Evolutionary conservation across 2,113 vertebrate genomes (phyloP).

Genomic region (Lampris incognitus): DNA sequence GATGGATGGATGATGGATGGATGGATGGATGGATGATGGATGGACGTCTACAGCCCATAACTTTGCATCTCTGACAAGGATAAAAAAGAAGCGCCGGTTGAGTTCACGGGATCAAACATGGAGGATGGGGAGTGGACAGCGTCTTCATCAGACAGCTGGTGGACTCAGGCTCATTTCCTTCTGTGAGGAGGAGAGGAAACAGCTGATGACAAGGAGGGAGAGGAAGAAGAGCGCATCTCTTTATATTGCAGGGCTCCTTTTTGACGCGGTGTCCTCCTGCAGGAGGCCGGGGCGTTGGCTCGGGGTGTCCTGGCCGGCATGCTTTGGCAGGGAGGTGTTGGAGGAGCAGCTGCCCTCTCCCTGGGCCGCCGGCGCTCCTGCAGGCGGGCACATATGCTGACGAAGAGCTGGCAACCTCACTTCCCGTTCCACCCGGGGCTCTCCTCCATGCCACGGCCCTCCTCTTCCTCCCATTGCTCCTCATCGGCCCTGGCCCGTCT

Average conservation of each 20-base stretch:
- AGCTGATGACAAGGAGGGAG: neutral
- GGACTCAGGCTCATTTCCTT: too few species aligned
- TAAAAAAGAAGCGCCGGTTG: neutral
- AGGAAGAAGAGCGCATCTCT: neutral
- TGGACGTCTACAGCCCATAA: too few species aligned
- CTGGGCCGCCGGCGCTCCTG: slow-evolving; percentile 69
- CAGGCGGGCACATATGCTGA: slow-evolving; percentile 80
- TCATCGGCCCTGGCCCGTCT: neutral
- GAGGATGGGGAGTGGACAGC: too few species aligned
- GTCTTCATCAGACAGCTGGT: neutral
- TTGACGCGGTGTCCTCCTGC: slow-evolving; percentile 51
- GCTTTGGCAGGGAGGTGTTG: slow-evolving; percentile 56
- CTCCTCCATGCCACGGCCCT: slow-evolving; percentile 69
- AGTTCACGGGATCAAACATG: too few species aligned
- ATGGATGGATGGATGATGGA: too few species aligned
- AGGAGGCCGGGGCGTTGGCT: slow-evolving; percentile 46
- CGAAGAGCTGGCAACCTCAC: slow-evolving; percentile 83
- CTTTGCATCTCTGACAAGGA: neutral
- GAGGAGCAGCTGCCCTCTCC: slow-evolving; percentile 83
- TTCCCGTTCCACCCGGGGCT: slow-evolving; percentile 83
- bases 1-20: too few species aligned
- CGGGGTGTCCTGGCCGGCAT: slow-evolving; percentile 47
- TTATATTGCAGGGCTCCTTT: slow-evolving; percentile 43
- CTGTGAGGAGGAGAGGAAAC: too few species aligned
- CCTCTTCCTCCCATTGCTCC: slow-evolving; percentile 57